Evolutionary conservation across 2,797 vertebrate species (phyloP).

Genomic region (Iguana delicatissima): DNA sequence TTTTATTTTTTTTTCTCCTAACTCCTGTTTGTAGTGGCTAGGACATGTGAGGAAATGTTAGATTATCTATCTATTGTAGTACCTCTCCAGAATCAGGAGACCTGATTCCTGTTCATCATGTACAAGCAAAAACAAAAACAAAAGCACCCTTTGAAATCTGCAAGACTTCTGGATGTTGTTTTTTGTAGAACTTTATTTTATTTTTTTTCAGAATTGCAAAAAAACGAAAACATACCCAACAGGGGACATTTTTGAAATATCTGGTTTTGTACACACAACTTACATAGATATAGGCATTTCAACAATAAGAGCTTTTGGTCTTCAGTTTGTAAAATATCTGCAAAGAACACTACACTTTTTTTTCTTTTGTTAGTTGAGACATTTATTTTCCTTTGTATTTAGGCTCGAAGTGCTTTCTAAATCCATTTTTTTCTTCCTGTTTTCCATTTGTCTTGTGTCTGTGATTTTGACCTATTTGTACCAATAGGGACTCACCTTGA

Average conservation of each 20-base stretch:
- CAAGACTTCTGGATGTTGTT: slow-evolving; percentile 46
- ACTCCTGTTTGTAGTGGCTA: slow-evolving; percentile 51
- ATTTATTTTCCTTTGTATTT: slow-evolving; percentile 17
- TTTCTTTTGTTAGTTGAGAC: background rate
- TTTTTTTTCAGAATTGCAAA: slow-evolving; percentile 34
- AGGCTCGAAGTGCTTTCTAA: slow-evolving; percentile 23
- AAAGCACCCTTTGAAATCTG: slow-evolving; percentile 24
- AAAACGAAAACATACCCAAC: background rate
- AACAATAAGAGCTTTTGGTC: slow-evolving; percentile 25
- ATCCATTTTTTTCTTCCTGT: slow-evolving; percentile 2
- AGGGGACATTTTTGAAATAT: slow-evolving; percentile 44
- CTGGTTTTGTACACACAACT: slow-evolving; percentile 53
- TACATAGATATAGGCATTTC: slow-evolving; percentile 30
- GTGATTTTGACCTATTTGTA: slow-evolving; percentile 50
- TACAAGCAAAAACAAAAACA: slow-evolving; percentile 25
- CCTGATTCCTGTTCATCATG: slow-evolving; percentile 18
- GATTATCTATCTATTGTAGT: slow-evolving; percentile 30
- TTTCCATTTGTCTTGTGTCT: slow-evolving; percentile 42
- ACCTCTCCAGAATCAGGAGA: slow-evolving; percentile 15
- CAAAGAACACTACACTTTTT: slow-evolving; percentile 16
- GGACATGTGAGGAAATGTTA: slow-evolving; percentile 33
- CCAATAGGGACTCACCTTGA: slow-evolving; percentile 19
- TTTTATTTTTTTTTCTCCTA: slow-evolving; percentile 9
- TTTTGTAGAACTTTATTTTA: slow-evolving; percentile 41
- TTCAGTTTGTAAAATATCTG: slow-evolving; percentile 40